Evolutionary conservation across 2,797 vertebrate genomes (phyloP), one percentile per base, ranked within the genome.

Genomic region (Poliocrania exsul): DNA sequence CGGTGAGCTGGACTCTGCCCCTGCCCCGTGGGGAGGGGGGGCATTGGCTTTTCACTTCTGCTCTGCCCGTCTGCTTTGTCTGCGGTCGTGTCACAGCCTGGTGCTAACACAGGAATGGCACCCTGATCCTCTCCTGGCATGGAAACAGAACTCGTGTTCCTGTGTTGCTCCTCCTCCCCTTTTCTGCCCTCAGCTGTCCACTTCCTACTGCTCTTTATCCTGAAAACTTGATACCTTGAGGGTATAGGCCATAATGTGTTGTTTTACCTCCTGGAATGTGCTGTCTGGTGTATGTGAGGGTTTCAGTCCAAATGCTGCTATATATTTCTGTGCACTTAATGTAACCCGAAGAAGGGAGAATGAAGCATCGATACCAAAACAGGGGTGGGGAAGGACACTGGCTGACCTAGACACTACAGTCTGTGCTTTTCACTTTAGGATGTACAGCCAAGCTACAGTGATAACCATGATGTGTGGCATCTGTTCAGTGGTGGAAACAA

Each of bases 301-400:
- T 98, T 98, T 98, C 98, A 97, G 97, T 98, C 97, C 97, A 98
- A 98, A 98, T 98, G 98, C 98, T 98, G 98, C 98, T 98, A 98
- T 98, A 96, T 98, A 97, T 98, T 98, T 98, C 97, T 98, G 98
- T 98, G 98, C 98, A 98, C 98, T 98, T 98, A 98, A 97, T 98
- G 97, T 98, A 98, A 97, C 97, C 98, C 97, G 96, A 97, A 97
- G 95, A 97, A 97, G 97, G 96, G 96, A 97, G 97, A 97, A 96
- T 79, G 95, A 97, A 97, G 97, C 97, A 96, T 97, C 57, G 47
- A 98, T 98, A 98, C 98, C 98, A 98, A 97, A 98, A 97, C 8
- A 10, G 82, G 92, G 83, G 77, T 96, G 96, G 93, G 93, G 89
- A 94, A 96, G 91, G 95, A 96, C 94, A 79, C 87, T 93, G 94